phyloP scores from a whole-genome alignment of 2,113 vertebrate genomes.

The Sebastes schlegelii region DNA sequence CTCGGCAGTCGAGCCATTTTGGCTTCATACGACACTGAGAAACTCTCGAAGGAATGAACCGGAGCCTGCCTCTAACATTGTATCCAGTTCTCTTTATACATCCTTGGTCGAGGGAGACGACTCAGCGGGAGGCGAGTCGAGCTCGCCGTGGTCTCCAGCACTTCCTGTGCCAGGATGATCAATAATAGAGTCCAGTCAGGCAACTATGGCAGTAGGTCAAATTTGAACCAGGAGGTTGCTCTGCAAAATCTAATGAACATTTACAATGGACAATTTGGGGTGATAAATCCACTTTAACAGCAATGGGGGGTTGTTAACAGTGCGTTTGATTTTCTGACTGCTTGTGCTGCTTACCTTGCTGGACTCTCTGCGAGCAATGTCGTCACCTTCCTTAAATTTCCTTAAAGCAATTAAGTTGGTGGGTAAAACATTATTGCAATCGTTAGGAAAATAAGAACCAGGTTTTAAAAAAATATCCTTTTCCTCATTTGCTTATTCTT shows the following conservation, averaged over 20 bases:
- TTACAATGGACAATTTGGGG: constrained; percentile 8
- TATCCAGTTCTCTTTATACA: too few species aligned
- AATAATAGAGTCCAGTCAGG: neutral
- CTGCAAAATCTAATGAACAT: neutral
- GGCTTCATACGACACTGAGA: too few species aligned
- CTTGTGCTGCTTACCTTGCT: constrained; percentile 4
- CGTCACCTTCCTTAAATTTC: constrained; percentile 36
- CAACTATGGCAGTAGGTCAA: neutral
- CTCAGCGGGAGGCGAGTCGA: neutral
- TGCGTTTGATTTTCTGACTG: constrained; percentile 20
- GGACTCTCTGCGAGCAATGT: constrained; percentile 20
- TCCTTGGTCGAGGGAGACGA: neutral
- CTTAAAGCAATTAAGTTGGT: constrained; percentile 11
- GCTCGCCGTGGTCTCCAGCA: neutral
- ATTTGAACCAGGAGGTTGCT: constrained; percentile 5
- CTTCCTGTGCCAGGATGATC: neutral
- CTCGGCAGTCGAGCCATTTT: too few species aligned
- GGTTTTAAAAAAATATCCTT: constrained; percentile 19
- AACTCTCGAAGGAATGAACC: too few species aligned
- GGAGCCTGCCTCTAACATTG: too few species aligned
- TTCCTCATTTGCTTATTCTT: constrained; percentile 6
- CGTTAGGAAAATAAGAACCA: constrained; percentile 1
- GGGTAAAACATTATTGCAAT: constrained; percentile 43
- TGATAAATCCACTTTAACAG: constrained; percentile 3
- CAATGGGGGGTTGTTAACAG: constrained; percentile 9